Conservation (phyloP, 1,140 invertebrate genomes). For the Spodoptera frugiperda region DNA sequence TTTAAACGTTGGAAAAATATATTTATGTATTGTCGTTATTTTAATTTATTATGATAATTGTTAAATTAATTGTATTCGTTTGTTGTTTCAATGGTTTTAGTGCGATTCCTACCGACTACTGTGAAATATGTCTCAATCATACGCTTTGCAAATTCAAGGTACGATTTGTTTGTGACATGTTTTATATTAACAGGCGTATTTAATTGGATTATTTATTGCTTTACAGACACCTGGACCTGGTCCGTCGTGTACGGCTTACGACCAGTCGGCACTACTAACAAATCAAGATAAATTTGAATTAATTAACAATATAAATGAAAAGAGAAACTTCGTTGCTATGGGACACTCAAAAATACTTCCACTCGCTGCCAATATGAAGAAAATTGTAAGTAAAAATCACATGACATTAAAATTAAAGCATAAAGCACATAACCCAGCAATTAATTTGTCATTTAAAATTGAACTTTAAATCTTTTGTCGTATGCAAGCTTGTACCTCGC, state of each 20-base stretch:
- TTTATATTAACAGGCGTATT: background rate
- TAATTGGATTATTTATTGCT: slow-evolving; percentile 31
- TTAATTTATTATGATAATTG: slow-evolving; percentile 68
- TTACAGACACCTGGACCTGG: slow-evolving; percentile 65
- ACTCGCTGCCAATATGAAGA: slow-evolving; percentile 75
- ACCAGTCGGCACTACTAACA: slow-evolving; percentile 58
- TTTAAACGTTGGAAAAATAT: slow-evolving; percentile 45
- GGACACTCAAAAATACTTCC: slow-evolving; percentile 66
- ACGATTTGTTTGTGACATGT: slow-evolving; percentile 16
- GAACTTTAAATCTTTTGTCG: no score
- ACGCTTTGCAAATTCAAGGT: slow-evolving; percentile 70
- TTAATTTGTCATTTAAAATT: no score
- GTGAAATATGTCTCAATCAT: slow-evolving; percentile 71
- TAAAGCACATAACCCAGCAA: no score
- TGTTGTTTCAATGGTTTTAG: slow-evolving; percentile 50
- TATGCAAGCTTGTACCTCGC: no score
- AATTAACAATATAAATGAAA: slow-evolving; percentile 70
- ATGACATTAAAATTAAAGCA: background rate
- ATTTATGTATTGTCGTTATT: slow-evolving; percentile 51
- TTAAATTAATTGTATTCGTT: slow-evolving; percentile 68
- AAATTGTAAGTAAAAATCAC: slow-evolving; percentile 67
- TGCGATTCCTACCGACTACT: slow-evolving; percentile 59
- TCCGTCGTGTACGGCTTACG: slow-evolving; percentile 64
- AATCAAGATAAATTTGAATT: slow-evolving; percentile 62
- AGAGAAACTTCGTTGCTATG: slow-evolving; percentile 74